phyloP scores from a whole-genome alignment of 2,113 vertebrate species.

The Pollimyrus isidori region DNA sequence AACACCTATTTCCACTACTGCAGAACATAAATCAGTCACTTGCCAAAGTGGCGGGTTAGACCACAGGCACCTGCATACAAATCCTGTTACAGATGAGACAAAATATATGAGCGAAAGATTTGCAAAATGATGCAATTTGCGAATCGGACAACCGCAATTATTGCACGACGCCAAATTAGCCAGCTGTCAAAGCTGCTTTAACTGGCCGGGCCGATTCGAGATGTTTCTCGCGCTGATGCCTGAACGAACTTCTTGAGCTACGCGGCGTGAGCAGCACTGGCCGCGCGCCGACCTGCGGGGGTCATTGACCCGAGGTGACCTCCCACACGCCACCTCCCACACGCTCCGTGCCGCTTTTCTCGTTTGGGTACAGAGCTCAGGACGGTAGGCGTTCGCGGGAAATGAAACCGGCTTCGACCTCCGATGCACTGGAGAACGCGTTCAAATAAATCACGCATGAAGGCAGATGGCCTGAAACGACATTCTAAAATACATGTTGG shows the following conservation, averaged over 20 bases:
- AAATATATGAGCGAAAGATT: background rate
- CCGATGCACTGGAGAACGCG: background rate
- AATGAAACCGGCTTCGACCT: background rate
- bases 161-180: background rate
- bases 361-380: background rate
- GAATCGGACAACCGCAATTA: background rate
- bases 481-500: background rate
- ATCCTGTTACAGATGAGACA: background rate
- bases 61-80: background rate
- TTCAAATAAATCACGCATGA: background rate
- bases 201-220: background rate
- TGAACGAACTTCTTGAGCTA: background rate
- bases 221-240: background rate
- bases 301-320: background rate
- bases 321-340: background rate
- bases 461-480: background rate
- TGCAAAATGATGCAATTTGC: background rate
- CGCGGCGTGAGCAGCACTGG: constrained; percentile 30
- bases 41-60: background rate
- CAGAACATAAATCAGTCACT: background rate
- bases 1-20: background rate
- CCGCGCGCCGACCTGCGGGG: background rate
- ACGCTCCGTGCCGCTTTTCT: background rate
- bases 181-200: background rate
- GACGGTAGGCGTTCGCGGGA: background rate